Percentiles rank a stretch among this genome's conserved stretches.
phyloP scores from a whole-genome alignment of 2,888 invertebrate genomes.

The Catonia carolina region DNA sequence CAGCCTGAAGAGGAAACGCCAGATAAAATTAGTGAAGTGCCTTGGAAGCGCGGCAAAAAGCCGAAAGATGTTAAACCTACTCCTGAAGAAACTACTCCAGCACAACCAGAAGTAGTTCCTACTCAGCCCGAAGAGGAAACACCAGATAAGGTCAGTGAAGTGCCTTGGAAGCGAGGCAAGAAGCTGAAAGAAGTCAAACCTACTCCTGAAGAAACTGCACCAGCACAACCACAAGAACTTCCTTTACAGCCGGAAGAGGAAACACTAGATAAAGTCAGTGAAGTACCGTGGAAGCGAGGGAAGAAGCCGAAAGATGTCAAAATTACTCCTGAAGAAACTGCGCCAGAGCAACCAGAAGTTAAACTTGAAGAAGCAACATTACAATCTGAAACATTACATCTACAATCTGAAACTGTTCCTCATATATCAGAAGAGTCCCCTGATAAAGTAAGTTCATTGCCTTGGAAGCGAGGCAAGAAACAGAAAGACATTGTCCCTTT shows the following conservation, averaged over 20 bases:
- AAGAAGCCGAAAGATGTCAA: background rate
- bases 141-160: background rate
- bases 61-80: background rate
- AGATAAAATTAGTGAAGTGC: no score
- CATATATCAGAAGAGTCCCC: background rate
- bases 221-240: background rate
- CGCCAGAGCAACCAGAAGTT: background rate
- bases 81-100: background rate
- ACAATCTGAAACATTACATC: no score
- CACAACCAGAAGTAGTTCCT: background rate
- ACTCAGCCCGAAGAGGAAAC: background rate
- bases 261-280: background rate
- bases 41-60: slow-evolving; percentile 1
- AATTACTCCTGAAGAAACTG: background rate
- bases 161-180: background rate
- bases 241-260: background rate
- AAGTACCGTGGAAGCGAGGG: background rate
- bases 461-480: slow-evolving; percentile 27
- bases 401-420: no score
- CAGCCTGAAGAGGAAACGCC: no score
- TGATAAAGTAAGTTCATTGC: background rate
- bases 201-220: background rate
- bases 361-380: no score
- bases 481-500: background rate
- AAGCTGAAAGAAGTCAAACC: background rate